A percentile compares a stretch with the other conserved stretches of the same genome.
phyloP scores from a whole-genome alignment of 1,140 invertebrate genomes.

The Idris sp. region DNA sequence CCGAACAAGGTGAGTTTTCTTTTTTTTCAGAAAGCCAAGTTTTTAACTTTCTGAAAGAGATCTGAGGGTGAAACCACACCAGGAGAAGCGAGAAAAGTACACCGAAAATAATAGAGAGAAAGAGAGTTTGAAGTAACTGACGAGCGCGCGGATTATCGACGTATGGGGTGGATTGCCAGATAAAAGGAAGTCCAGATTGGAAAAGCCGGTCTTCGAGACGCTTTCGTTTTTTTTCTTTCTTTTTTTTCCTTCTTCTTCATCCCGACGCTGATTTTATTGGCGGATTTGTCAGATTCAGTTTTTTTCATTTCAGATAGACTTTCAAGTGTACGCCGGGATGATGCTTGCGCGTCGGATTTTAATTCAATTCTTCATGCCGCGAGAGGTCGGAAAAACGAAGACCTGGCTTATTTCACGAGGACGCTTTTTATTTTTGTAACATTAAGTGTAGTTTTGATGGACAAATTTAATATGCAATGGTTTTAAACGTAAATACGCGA shows the following conservation, averaged over 20 bases:
- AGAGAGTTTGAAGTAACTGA: slow-evolving; percentile 15
- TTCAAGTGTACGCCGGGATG: slow-evolving; percentile 7
- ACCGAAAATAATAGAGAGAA: slow-evolving; percentile 28
- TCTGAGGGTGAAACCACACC: too few relatives aligned
- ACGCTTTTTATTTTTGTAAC: background rate
- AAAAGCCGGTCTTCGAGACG: slow-evolving; percentile 18
- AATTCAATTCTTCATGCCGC: slow-evolving; percentile 22
- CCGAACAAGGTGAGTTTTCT: too few relatives aligned
- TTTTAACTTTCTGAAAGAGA: too few relatives aligned
- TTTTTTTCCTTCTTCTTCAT: too few relatives aligned
- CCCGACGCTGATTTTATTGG: slow-evolving; percentile 35
- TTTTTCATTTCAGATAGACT: slow-evolving; percentile 27
- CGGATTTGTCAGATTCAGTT: slow-evolving; percentile 46
- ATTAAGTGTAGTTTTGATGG: too few relatives aligned
- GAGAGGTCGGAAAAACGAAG: background rate
- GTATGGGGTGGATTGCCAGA: slow-evolving; percentile 13
- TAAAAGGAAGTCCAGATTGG: slow-evolving; percentile 20
- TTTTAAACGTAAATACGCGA: too few relatives aligned
- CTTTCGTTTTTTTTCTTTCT: too few relatives aligned
- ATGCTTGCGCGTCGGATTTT: slow-evolving; percentile 8
- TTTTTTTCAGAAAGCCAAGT: too few relatives aligned
- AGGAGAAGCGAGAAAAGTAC: slow-evolving; percentile 18
- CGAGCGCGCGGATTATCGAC: slow-evolving; percentile 25
- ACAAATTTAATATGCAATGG: too few relatives aligned
- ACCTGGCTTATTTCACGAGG: background rate